Conservation (phyloP, 2,113 vertebrate genomes). For the Dipodomys merriami region DNA sequence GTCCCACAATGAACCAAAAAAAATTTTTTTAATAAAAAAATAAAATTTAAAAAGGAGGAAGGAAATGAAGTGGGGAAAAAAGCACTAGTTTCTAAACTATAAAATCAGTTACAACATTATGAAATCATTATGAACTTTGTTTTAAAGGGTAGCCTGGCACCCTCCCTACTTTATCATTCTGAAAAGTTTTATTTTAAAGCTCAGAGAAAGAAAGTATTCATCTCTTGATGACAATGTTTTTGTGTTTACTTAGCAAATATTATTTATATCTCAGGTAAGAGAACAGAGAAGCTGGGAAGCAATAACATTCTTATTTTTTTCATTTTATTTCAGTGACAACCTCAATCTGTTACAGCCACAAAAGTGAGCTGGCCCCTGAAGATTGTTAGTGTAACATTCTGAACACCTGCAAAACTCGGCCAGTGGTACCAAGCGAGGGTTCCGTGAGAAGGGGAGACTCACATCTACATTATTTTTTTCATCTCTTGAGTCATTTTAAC, state of each 20-base stretch:
- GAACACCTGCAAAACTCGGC: not conserved
- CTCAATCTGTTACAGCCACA: not conserved
- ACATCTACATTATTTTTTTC: not conserved
- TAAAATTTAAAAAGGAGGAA: too few relatives aligned
- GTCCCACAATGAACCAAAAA: too few relatives aligned
- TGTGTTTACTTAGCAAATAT: conserved; percentile 40
- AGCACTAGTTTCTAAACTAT: not conserved
- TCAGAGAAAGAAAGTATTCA: not conserved
- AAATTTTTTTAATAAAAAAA: too few relatives aligned
- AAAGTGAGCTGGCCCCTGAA: not conserved
- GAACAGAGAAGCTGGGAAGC: conserved; percentile 20
- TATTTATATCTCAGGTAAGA: conserved; percentile 56
- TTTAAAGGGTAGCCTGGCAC: conserved; percentile 53
- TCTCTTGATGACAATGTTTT: not conserved
- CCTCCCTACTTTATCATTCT: conserved; percentile 26
- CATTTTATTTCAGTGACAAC: conserved; percentile 43
- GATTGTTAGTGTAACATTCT: not conserved
- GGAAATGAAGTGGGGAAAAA: too few relatives aligned
- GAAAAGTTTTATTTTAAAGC: conserved; percentile 55
- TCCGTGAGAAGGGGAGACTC: not conserved
- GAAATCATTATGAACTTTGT: conserved; percentile 68
- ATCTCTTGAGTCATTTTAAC: conserved; percentile 33
- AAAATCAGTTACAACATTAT: conserved; percentile 26
- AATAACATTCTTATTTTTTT: conserved; percentile 33
- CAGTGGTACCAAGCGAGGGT: not conserved